phyloP scores from a whole-genome alignment of 2,888 invertebrate genomes.

The Anaspis maculata region DNA sequence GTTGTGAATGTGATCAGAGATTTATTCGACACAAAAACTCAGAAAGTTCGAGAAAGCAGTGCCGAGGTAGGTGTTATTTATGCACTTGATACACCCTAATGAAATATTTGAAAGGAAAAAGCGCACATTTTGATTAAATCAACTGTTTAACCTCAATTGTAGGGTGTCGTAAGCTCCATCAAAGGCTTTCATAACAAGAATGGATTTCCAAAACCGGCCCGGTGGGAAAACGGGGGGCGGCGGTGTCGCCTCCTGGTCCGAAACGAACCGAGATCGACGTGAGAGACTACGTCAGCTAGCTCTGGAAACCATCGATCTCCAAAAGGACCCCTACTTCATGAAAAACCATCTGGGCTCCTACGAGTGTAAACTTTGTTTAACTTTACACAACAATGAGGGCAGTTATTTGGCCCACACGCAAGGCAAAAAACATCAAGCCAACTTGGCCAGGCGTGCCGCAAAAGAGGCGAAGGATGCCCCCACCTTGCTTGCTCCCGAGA shows the following conservation, averaged over 20 bases:
- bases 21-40: no score
- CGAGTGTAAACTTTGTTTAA: slow-evolving; percentile 97
- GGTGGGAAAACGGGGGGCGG: slow-evolving; percentile 99
- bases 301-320: slow-evolving; percentile 95
- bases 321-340: slow-evolving; percentile 99
- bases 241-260: slow-evolving; percentile 98
- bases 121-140: no score
- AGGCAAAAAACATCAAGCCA: slow-evolving; percentile 99
- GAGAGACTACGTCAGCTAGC: slow-evolving; percentile 94
- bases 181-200: no score
- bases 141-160: no score
- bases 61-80: no score
- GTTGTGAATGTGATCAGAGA: no score
- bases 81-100: no score
- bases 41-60: no score
- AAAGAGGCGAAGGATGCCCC: slow-evolving; percentile 98
- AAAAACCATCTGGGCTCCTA: slow-evolving; percentile 96
- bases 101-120: no score
- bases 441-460: slow-evolving; percentile 92
- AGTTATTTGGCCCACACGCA: slow-evolving; percentile 99
- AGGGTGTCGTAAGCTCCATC: no score
- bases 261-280: slow-evolving; percentile 92
- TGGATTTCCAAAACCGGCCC: slow-evolving; percentile 99
- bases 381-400: slow-evolving; percentile 98
- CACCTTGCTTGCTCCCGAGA: slow-evolving; percentile 86